Evolutionary conservation across 2,797 vertebrate genomes (phyloP).

Genomic region (Zonotrichia albicollis): DNA sequence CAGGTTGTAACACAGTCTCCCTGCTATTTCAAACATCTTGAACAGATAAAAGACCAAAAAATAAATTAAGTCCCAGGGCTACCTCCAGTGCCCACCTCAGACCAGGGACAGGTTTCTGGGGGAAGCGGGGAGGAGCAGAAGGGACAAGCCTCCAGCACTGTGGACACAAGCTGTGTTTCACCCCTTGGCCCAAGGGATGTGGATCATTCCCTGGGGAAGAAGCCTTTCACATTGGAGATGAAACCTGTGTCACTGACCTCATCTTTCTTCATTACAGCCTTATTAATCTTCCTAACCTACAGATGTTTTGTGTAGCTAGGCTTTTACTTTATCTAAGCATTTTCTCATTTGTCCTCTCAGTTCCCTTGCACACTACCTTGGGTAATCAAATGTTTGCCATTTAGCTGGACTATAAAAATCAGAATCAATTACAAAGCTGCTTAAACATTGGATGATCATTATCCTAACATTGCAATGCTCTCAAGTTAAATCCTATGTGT

Average conservation of each 20-base stretch:
- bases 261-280: background rate
- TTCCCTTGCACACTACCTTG: background rate
- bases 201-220: background rate
- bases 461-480: background rate
- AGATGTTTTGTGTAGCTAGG: background rate
- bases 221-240: background rate
- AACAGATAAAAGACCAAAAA: background rate
- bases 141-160: background rate
- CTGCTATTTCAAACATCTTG: background rate
- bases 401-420: background rate
- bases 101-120: background rate
- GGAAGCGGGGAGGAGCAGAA: background rate
- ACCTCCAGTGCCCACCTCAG: background rate
- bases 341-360: background rate
- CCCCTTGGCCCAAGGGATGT: background rate
- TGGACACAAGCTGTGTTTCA: background rate
- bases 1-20: background rate
- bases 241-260: constrained; percentile 19
- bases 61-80: background rate
- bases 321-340: background rate
- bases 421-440: background rate
- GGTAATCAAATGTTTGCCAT: background rate
- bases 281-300: background rate
- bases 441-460: background rate
- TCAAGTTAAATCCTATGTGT: background rate